Evolutionary conservation across 2,797 vertebrate species (phyloP).

Genomic region (Acridotheres tristis): DNA sequence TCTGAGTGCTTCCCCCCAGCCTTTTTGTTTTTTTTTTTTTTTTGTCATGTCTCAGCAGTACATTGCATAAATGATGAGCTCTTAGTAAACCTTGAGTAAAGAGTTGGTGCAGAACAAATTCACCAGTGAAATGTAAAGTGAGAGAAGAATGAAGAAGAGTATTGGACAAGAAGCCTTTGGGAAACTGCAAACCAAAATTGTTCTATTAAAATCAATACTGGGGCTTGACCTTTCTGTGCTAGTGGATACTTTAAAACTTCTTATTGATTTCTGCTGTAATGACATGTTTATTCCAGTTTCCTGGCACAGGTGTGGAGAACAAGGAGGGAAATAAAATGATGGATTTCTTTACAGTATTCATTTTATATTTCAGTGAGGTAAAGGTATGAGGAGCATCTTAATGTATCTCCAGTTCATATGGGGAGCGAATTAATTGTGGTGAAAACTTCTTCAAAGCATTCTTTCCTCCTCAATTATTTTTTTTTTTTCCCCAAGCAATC

Average conservation of each 20-base stretch:
- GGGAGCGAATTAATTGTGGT: background rate
- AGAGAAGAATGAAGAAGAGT: slow-evolving; percentile 73
- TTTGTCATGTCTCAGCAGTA: slow-evolving; percentile 24
- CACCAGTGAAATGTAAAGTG: slow-evolving; percentile 44
- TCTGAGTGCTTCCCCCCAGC: background rate
- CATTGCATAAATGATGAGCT: background rate
- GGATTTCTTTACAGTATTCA: slow-evolving; percentile 42
- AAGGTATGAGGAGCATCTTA: background rate
- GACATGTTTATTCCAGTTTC: slow-evolving; percentile 79
- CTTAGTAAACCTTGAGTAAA: slow-evolving; percentile 21
- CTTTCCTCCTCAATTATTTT: background rate
- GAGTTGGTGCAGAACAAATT: slow-evolving; percentile 53
- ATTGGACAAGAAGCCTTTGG: slow-evolving; percentile 75
- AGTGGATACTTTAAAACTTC: slow-evolving; percentile 73
- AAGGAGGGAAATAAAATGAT: slow-evolving; percentile 43
- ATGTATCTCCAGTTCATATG: background rate
- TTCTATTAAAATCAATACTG: slow-evolving; percentile 77
- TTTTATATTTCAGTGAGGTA: slow-evolving; percentile 31
- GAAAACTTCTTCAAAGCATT: background rate
- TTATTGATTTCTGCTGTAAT: slow-evolving; percentile 78
- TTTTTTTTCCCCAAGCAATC: background rate
- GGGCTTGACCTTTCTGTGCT: slow-evolving; percentile 75
- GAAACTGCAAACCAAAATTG: slow-evolving; percentile 68
- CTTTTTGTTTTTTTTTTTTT: background rate
- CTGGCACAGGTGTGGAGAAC: slow-evolving; percentile 62